Base-by-base conservation (phyloP, 2,888 invertebrate species). In the Miltochrista miniata region DNA sequence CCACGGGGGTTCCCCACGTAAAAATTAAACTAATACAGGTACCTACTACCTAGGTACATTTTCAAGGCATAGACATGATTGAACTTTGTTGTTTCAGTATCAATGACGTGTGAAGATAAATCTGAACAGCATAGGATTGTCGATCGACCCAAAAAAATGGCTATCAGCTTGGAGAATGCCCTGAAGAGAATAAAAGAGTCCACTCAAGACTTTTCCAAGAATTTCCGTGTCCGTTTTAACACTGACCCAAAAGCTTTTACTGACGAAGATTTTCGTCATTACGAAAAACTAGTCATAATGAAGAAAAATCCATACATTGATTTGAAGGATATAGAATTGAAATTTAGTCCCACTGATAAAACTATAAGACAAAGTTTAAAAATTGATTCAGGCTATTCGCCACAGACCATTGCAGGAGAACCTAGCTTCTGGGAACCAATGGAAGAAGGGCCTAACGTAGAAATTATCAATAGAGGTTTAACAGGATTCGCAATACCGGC, bases 231-330 rank as follows among this genome's bases (percentile, higher is more conserved):
- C 36, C 70, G 64, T 30, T 54, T 48, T 14, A 50, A 50, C 30
- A 43, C 49, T n/a, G 48, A 60, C n/a, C 77, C 74, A 39, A 74
- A 76, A 48, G 59, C 69, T 11, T 54, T 82, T 8, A 83, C 59
- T 34, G 82, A 83, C n/a, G 74, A 81, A 45, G 83, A 86, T 46
- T 57, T 87, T 0, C 77, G 80, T 2, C 80, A 86, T 40, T 91
- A 83, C 47, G 90, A 89, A 51, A 82, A 85, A 60, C 59, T 89
- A 29, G 90, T 91, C 9, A 85, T 90, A 11, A 86, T 84, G 85
- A 91, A 91, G 56, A 91, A 91, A 58, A 84, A 90, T 66, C 90
- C 90, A 0, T 91, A 83, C 61, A 64, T 91, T 33, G 90, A 91
- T 55, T 54, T 87, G 1, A 85, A 86, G 37, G 86, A 89, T 44